Base-by-base conservation (phyloP, 2,888 invertebrate genomes). In the Tyria jacobaeae region DNA sequence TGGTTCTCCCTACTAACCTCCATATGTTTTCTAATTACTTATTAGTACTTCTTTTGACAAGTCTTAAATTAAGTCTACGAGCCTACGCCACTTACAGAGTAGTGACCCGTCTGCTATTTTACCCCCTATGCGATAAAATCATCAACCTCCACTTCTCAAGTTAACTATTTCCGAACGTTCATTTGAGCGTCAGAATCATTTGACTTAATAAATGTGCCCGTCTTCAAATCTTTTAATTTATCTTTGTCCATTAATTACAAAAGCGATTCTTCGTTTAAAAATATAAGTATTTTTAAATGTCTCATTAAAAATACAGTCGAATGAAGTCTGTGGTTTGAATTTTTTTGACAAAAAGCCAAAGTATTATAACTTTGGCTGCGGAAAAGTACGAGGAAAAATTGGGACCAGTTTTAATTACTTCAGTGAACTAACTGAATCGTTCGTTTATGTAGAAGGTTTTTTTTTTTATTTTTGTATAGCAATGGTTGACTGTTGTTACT, bases 201-300 rank as follows among this genome's bases (percentile, higher is more conserved):
- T 35, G 34, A 21, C 24, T 25, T 50, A 5, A 39, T 51, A 37
- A 49, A 35, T 35, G 34, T 35, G 9, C 14, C 24, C 12, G 12
- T 25, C 39, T 5, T n/a, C 21, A 51, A 21, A 34, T 51, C 39
- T 44, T 41, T 49, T 39, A 57, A 49, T 58, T 51, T 51, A 58
- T 58, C 51, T 51, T 21, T 34, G 25, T 15, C 31, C 14, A 37
- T 35, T 48, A 35, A 56, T 53, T 53, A n/a, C 48, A 44, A 35
- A 17, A 25, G 57, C 39, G 49, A 27, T 24, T 34, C 21, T 53
- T 6, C 4, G 24, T 34, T 48, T 44, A 9, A n/a, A 50, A 50
- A 50, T 17, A 17, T 31, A 51, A 31, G 21, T 21, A 14, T 35
- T 51, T 50, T 17, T 51, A 51, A 35, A 34, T 10, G 4, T 12